Evolutionary conservation across 1,140 invertebrate species (phyloP), one percentile per base, ranked within the genome.

Genomic region (Scaptomyza graminum): DNA sequence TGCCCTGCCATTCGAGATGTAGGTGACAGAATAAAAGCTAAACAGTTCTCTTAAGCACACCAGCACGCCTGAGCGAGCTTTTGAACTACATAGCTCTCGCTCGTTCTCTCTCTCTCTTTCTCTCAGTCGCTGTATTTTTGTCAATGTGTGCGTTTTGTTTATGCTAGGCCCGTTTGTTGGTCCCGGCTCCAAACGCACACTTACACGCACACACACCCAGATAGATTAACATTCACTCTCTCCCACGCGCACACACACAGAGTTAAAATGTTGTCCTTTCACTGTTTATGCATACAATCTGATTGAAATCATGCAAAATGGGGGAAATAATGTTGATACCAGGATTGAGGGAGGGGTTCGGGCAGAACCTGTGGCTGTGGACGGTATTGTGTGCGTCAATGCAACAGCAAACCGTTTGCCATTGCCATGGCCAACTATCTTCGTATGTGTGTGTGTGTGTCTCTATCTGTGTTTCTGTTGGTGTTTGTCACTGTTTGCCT

Each of bases 401-500:
- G 69, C 68, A 71, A 39, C 31, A 34, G 22, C 46, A 50, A 31
- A 31, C 4, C 28, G 2, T 31, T 18, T 18, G 47, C 55, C 69
- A 72, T 54, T 59, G 69, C 69, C 69, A 72, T 60, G 69, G 69
- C 55, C 69, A 72, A 43, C 16, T 52, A 37, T 39, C 15, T 51
- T 31, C 37, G 4, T 37, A 2, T 37, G 15, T 64, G 0, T 34
- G 39, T 22, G 25, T 44, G 13, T 56, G 31, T 74, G 11, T 43
- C 18, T 44, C 18, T 37, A 39, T 44, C 8, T 31, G 8, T 60
- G 2, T 15, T 2, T 25, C 3, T 70, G 6, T 44, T 3, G 61
- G 31, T 50, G 60, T 31, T 12, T 57, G 56, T 44, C 50, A 41
- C 37, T 44, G 49, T 74, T 64, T 87, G 83, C 83, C 83, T 87